Base-by-base conservation (phyloP, 2,888 invertebrate species). In the Crossocerus cetratus region DNA sequence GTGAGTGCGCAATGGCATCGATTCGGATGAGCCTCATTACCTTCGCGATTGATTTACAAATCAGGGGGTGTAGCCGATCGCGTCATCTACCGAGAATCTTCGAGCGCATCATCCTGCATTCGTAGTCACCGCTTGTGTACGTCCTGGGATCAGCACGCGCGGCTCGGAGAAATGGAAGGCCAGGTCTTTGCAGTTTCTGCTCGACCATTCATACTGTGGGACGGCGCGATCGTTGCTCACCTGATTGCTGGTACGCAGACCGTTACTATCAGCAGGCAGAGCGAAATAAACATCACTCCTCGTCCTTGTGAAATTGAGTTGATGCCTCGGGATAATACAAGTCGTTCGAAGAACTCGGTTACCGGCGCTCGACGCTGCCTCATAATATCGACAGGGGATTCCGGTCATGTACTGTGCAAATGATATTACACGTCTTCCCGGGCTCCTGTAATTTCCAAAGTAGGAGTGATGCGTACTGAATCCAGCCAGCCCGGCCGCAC, bases 381-480 rank as follows among this genome's bases (percentile, higher is more conserved):
- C n/a, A 23, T 57, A 68, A 74, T 65, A 69, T 56, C 62, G 55
- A 32, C 32, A 54, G 42, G 14, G 57, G 63, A 79, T 76, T 74
- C 72, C 66, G 56, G 49, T 67, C 69, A 21, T 71, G 65, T 61
- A 43, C 53, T 43, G 32, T 16, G 65, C 63, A 65, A 59, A 74
- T 76, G 56, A 70, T 32, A 54, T 72, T 75, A 70, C 71, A 57
- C 42, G 67, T 76, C 64, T 71, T n/a, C 54, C 14, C 18, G 8
- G 2, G 43, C 18, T 59, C 23, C 20, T 74, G 72, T 67, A 81
- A 79, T 82, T 74, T 69, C 53, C 72, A 5, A 23, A 55, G 42
- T 18, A 16, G 49, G 60, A 58, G n/a, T 55, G 70, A 74, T 22
- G 59, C 72, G 45, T 44, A 20, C 56, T 65, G 80, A 74, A 73